Conservation (phyloP, 2,797 vertebrate species). For the Epinephelus awoara region DNA sequence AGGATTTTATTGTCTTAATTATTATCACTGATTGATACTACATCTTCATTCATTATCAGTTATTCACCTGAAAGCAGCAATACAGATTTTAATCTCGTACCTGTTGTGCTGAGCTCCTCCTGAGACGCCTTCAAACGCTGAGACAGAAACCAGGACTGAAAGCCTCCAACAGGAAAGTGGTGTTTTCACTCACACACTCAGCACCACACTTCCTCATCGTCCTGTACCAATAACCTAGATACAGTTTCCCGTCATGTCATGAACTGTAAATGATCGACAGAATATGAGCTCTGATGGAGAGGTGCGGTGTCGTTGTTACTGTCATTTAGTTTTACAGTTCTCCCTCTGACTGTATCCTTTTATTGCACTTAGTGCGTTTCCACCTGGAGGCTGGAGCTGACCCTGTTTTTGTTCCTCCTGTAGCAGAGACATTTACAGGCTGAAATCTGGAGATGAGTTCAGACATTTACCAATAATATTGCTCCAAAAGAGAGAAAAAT, state of each 20-base stretch:
- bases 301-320: accelerated
- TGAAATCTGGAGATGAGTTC: background rate
- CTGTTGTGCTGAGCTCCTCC: background rate
- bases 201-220: conserved; percentile 42
- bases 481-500: background rate
- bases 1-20: too few species aligned
- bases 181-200: background rate
- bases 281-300: background rate
- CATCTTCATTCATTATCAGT: too few species aligned
- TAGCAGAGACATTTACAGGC: background rate
- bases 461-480: background rate
- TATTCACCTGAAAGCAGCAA: too few species aligned
- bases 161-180: background rate
- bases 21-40: too few species aligned
- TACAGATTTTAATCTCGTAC: conserved; percentile 4
- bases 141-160: background rate
- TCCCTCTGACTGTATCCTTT: too few species aligned
- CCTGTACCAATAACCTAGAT: background rate
- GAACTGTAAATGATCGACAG: conserved; percentile 62
- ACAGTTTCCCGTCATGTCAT: conserved; percentile 1
- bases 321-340: background rate
- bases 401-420: background rate
- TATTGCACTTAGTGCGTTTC: background rate
- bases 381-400: too few species aligned
- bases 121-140: accelerated